phyloP scores from a whole-genome alignment of 2,797 vertebrate genomes.

The Calcarius lapponicus region DNA sequence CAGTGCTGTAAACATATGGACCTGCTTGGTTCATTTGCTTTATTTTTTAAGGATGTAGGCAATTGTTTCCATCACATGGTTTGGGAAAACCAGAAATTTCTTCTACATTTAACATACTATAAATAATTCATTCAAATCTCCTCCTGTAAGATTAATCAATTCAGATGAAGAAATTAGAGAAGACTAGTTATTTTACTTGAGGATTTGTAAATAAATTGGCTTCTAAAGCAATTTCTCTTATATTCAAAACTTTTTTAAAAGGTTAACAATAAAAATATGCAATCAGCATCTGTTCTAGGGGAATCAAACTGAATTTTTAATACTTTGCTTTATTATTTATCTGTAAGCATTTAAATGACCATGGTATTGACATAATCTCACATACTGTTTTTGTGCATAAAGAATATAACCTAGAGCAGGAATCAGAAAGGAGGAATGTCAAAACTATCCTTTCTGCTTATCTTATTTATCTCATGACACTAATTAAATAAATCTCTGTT shows the following conservation, averaged over 20 bases:
- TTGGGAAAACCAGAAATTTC: neutral
- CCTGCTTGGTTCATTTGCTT: neutral
- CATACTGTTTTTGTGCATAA: neutral
- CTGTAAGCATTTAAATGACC: neutral
- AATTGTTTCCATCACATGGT: neutral
- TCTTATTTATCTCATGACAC: constrained; percentile 29
- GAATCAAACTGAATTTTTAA: neutral
- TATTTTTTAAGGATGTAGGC: neutral
- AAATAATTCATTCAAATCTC: neutral
- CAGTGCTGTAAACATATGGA: neutral
- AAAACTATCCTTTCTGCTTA: constrained; percentile 28
- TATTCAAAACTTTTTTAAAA: neutral
- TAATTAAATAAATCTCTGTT: constrained; percentile 56
- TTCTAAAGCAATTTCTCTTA: neutral
- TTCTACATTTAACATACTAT: neutral
- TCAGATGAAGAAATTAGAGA: neutral
- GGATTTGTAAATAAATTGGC: neutral
- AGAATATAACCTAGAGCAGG: neutral
- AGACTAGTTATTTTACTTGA: neutral
- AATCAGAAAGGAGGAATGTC: neutral
- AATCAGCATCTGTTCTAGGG: neutral
- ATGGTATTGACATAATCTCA: neutral
- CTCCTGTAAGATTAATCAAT: neutral
- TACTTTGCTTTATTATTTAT: neutral
- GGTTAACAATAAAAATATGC: neutral